Evolutionary conservation across 2,113 vertebrate genomes (phyloP).

Genomic region (Antigone vipio): DNA sequence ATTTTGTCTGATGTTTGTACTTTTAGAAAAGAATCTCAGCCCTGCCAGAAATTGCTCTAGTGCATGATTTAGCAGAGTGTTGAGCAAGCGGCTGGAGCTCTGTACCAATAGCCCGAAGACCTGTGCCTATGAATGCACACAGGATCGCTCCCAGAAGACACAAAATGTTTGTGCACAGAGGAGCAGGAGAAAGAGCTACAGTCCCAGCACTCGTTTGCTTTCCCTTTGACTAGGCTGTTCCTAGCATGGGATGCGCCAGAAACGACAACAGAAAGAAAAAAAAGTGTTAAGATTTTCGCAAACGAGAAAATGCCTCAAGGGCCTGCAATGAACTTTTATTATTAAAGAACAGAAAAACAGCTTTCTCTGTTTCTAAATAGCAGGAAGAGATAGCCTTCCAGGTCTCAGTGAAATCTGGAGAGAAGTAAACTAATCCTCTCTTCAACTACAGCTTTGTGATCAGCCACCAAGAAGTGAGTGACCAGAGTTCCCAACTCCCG

Average conservation of each 20-base stretch:
- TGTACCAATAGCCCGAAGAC: background rate
- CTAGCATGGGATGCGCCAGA: background rate
- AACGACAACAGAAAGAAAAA: background rate
- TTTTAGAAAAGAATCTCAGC: background rate
- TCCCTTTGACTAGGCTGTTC: background rate
- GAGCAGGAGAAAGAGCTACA: background rate
- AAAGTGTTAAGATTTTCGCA: background rate
- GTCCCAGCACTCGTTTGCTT: background rate
- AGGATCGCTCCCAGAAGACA: background rate
- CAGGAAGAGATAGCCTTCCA: background rate
- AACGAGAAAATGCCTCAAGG: background rate
- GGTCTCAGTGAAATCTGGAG: background rate
- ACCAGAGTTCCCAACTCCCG: background rate
- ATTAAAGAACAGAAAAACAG: background rate
- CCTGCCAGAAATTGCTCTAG: background rate
- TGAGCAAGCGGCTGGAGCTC: background rate
- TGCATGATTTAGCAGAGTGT: rapidly evolving
- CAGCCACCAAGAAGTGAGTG: background rate
- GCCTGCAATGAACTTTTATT: background rate
- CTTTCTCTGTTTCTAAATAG: background rate
- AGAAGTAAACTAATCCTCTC: background rate
- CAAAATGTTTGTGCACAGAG: background rate
- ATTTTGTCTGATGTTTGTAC: background rate
- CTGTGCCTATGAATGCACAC: background rate
- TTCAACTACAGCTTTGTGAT: background rate